Conservation (phyloP, 2,797 vertebrate genomes). For the Psittacula derbiana region DNA sequence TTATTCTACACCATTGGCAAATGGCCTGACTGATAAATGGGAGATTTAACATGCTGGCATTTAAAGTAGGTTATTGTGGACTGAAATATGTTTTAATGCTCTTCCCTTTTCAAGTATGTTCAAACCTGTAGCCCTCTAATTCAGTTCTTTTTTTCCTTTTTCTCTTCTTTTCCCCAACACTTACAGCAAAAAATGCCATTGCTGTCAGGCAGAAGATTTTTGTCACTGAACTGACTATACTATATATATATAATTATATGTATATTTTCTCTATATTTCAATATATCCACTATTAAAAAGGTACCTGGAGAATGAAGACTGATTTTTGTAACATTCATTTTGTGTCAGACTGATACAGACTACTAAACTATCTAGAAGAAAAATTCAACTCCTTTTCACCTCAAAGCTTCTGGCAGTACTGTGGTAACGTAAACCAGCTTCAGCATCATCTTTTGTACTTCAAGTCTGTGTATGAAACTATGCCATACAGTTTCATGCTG, state of each 20-base stretch:
- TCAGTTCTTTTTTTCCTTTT: accelerated
- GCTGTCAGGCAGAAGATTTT: not conserved
- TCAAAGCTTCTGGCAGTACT: not conserved
- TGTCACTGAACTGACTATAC: not conserved
- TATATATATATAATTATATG: not conserved
- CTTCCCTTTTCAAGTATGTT: not conserved
- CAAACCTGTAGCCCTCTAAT: not conserved
- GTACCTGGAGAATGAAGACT: not conserved
- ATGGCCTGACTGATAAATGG: not conserved
- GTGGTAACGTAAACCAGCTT: not conserved
- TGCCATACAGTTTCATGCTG: not conserved
- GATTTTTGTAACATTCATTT: not conserved
- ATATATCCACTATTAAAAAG: not conserved
- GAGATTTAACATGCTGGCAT: not conserved
- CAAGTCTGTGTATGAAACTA: not conserved
- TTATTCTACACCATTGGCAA: not conserved
- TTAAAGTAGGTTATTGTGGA: not conserved
- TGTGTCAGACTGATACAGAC: not conserved
- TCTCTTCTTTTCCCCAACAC: accelerated
- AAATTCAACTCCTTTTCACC: not conserved
- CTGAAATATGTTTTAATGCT: not conserved
- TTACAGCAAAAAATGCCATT: not conserved
- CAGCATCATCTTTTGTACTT: not conserved
- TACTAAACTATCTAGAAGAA: not conserved
- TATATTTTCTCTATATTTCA: not conserved